phyloP scores from a whole-genome alignment of 30 jellyfish, hydroid and myxozoan species.

The Cassiopea xamachana region DNA sequence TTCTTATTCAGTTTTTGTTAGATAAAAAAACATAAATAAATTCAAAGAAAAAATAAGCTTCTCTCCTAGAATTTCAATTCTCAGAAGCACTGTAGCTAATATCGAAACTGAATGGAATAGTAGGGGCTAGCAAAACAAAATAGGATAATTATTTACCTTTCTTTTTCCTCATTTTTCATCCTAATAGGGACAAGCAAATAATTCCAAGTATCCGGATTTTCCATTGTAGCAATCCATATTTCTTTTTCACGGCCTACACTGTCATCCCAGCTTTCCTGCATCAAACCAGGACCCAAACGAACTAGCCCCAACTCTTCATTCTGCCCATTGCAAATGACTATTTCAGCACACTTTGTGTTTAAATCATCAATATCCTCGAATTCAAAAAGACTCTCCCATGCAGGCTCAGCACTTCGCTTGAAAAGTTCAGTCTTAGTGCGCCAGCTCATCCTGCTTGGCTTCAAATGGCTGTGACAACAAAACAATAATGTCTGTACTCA shows the following conservation, averaged over 20 bases:
- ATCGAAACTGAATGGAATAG: too few relatives aligned
- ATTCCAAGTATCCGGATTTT: slow-evolving; percentile 84
- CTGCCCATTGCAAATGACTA: slow-evolving; percentile 61
- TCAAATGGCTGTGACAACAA: slow-evolving; percentile 50
- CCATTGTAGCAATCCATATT: slow-evolving; percentile 86
- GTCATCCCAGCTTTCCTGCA: slow-evolving; percentile 88
- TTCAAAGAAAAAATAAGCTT: too few relatives aligned
- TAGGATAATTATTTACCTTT: too few relatives aligned
- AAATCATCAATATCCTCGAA: slow-evolving; percentile 68
- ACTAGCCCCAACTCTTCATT: slow-evolving; percentile 78
- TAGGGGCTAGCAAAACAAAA: too few relatives aligned
- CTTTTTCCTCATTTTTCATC: slow-evolving; percentile 8
- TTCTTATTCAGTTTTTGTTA: too few relatives aligned
- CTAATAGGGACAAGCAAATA: slow-evolving; percentile 76
- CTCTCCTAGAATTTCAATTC: too few relatives aligned
- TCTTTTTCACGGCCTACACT: slow-evolving; percentile 86
- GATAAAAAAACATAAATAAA: too few relatives aligned
- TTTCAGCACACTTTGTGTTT: slow-evolving; percentile 66
- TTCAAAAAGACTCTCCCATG: slow-evolving; percentile 80
- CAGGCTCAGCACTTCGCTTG: slow-evolving; percentile 86
- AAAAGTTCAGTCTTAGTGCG: slow-evolving; percentile 73
- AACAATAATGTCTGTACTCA: background rate
- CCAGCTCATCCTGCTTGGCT: slow-evolving; percentile 72
- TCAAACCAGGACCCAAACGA: slow-evolving; percentile 87
- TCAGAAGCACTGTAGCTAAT: too few relatives aligned